Percentiles rank a stretch among this genome's conserved stretches.
These are phyloP conservation scores for Muscicapa striata DNA, from an alignment of 2,797 vertebrate genomes.

Conservation along the genomic window DNA sequence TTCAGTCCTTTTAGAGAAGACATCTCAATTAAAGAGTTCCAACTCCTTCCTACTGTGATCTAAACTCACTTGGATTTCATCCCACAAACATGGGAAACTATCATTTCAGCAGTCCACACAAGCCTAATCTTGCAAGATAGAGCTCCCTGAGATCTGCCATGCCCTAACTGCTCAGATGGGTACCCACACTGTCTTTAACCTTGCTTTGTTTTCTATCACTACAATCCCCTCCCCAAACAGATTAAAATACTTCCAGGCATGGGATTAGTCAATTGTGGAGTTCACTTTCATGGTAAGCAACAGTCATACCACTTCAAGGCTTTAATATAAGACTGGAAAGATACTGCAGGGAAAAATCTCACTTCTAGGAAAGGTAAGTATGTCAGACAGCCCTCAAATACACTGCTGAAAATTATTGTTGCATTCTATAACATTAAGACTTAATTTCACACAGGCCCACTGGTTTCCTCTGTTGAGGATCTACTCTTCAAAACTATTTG, in stretches of 20 bases:
- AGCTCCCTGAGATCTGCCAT: neutral
- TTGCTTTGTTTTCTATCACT: neutral
- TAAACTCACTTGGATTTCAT: neutral
- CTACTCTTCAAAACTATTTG: neutral
- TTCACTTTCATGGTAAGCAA: neutral
- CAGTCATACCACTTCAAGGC: neutral
- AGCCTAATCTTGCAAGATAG: neutral
- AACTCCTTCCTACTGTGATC: neutral
- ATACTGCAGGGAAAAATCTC: neutral
- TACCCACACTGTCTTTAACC: neutral
- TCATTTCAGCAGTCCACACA: neutral
- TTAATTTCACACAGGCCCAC: neutral
- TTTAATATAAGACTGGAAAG: neutral
- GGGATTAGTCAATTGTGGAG: neutral
- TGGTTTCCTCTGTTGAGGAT: neutral
- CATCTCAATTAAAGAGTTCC: neutral
- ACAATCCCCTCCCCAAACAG: neutral
- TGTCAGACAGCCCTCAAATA: neutral
- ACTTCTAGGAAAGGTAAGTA: neutral
- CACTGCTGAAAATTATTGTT: neutral
- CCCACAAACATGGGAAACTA: neutral
- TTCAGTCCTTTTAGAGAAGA: neutral
- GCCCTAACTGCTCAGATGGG: neutral
- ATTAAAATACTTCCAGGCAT: neutral
- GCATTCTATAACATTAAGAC: neutral